Conservation (phyloP, 2,888 invertebrate genomes). For the Diaphora mendica region DNA sequence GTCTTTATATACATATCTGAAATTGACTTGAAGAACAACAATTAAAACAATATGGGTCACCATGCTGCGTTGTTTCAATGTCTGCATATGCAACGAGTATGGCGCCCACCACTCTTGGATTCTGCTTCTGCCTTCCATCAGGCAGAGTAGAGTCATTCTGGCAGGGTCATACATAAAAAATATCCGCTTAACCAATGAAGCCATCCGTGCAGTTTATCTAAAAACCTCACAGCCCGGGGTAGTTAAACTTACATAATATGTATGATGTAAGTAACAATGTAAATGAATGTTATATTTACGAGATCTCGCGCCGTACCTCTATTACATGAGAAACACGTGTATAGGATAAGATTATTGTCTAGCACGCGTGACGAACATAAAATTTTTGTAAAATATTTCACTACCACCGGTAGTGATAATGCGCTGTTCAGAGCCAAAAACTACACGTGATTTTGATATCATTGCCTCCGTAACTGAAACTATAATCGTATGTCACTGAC, state of each 20-base stretch:
- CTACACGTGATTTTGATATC: conserved; percentile 22
- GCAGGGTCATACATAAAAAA: no score
- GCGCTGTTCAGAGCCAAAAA: neutral
- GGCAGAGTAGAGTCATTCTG: no score
- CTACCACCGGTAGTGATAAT: conserved; percentile 7
- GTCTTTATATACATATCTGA: no score
- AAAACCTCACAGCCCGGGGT: neutral
- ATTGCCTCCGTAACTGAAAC: conserved; percentile 13
- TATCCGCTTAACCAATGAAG: no score
- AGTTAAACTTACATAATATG: conserved; percentile 2
- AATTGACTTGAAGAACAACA: no score
- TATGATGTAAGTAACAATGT: conserved; percentile 9
- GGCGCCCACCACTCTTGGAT: no score
- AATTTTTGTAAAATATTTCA: conserved; percentile 22
- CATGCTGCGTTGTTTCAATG: no score
- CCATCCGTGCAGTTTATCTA: neutral
- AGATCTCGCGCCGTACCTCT: neutral
- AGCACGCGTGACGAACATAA: conserved; percentile 19
- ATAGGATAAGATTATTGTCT: conserved; percentile 17
- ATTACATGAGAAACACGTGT: conserved; percentile 6
- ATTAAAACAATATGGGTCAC: no score
- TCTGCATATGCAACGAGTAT: no score
- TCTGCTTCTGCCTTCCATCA: no score
- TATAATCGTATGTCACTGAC: conserved; percentile 19
- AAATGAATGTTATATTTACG: conserved; percentile 14